Conservation (phyloP, 2,797 vertebrate species). For the Eidolon dupreanum region DNA sequence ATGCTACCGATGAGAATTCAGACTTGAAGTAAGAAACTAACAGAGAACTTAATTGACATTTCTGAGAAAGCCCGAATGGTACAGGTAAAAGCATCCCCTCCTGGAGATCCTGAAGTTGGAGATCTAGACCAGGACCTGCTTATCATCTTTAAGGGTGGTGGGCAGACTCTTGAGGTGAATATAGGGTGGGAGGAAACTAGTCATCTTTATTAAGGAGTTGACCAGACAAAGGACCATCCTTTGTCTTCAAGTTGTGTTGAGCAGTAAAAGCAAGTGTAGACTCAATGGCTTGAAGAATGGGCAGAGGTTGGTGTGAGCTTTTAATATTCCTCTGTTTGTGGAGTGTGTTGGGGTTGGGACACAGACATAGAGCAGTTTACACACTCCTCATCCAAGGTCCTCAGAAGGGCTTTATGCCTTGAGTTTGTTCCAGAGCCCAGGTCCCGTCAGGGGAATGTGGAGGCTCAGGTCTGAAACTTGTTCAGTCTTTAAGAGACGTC, state of each 20-base stretch:
- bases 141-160: too few relatives aligned
- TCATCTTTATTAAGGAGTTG: not conserved
- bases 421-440: not conserved
- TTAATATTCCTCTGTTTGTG: not conserved
- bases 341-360: fast-evolving
- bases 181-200: not conserved
- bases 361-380: not conserved
- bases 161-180: not conserved
- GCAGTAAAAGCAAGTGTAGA: not conserved
- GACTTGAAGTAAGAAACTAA: too few relatives aligned
- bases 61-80: not conserved
- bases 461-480: not conserved
- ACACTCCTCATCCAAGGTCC: not conserved
- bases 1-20: fast-evolving
- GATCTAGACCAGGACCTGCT: not conserved
- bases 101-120: too few relatives aligned
- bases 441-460: not conserved
- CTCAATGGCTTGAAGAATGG: not conserved
- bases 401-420: not conserved
- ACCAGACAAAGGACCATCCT: not conserved
- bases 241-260: not conserved
- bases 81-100: not conserved
- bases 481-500: not conserved
- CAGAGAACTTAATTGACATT: not conserved
- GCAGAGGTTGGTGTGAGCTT: not conserved